phyloP scores from a whole-genome alignment of 2,797 vertebrate species.

The Cyclopterus lumpus region DNA sequence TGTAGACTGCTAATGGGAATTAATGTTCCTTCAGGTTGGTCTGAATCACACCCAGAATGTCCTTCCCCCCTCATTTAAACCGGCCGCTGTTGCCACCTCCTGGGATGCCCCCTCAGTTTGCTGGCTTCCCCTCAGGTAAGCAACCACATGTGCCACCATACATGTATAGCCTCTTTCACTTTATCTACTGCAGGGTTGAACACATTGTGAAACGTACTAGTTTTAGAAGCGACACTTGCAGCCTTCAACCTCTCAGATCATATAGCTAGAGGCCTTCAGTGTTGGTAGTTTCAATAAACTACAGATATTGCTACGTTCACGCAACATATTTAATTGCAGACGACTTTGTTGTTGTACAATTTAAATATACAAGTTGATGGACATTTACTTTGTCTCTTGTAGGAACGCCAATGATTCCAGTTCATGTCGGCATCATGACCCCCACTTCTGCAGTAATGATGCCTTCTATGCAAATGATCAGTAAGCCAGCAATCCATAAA shows the following conservation, averaged over 20 bases:
- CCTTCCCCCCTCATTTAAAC: constrained; percentile 98
- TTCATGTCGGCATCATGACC: constrained; percentile 98
- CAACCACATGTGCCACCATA: neutral
- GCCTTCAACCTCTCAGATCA: neutral
- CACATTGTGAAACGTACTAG: neutral
- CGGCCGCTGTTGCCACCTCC: constrained; percentile 96
- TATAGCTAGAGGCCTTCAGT: neutral
- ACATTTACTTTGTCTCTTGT: constrained; percentile 27
- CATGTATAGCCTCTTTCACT: neutral
- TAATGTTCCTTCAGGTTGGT: constrained; percentile 55
- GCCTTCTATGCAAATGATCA: constrained; percentile 91
- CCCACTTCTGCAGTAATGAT: constrained; percentile 92
- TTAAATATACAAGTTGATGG: constrained; percentile 1
- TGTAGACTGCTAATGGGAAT: neutral
- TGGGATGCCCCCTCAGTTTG: constrained; percentile 96
- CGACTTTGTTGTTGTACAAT: neutral
- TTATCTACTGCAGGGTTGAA: neutral
- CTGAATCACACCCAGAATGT: constrained; percentile 85
- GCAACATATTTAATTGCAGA: neutral
- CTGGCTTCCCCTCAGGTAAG: constrained; percentile 93
- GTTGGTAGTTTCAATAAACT: neutral
- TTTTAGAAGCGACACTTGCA: neutral
- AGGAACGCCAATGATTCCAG: constrained; percentile 98
- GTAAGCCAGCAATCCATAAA: constrained; percentile 90
- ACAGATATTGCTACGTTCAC: neutral